A percentile compares a stretch with the other conserved stretches of the same genome.
Evolutionary conservation across 2,113 vertebrate genomes (phyloP).

Genomic region (Salminus brasiliensis): DNA sequence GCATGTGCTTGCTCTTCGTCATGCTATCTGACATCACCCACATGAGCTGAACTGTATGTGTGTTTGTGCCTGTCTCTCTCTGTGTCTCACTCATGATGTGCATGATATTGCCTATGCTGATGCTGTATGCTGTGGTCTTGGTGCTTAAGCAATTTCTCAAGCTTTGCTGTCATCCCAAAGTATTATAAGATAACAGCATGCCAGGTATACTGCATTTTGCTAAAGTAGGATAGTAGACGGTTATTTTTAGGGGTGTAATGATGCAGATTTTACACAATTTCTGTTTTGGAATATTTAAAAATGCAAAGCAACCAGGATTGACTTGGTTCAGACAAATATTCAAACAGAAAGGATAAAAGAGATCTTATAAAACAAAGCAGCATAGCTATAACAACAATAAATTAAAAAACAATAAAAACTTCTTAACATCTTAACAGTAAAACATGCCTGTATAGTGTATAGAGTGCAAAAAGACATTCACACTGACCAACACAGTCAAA

Average conservation of each 20-base stretch:
- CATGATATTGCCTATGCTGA: not conserved
- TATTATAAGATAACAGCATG: not conserved
- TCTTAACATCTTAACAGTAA: too few relatives aligned
- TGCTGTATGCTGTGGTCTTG: slow-evolving; percentile 15
- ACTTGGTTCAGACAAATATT: too few relatives aligned
- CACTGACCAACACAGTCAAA: too few relatives aligned
- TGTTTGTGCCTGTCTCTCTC: not conserved
- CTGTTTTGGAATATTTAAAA: not conserved
- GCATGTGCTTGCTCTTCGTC: slow-evolving; percentile 26
- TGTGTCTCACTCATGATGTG: not conserved
- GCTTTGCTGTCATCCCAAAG: not conserved
- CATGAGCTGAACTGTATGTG: not conserved
- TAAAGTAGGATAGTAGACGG: not conserved
- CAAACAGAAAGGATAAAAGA: too few relatives aligned
- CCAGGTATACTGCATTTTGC: not conserved
- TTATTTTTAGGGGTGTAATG: not conserved
- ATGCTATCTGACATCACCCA: not conserved
- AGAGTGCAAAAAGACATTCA: too few relatives aligned
- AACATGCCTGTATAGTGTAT: too few relatives aligned
- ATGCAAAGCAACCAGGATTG: too few relatives aligned
- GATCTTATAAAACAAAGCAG: too few relatives aligned
- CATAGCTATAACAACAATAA: too few relatives aligned
- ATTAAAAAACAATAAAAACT: too few relatives aligned
- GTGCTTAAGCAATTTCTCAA: slow-evolving; percentile 28
- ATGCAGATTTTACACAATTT: not conserved